These are phyloP conservation scores for Passerina amoena DNA, from an alignment of 2,113 vertebrate species.

Conservation along the genomic window DNA sequence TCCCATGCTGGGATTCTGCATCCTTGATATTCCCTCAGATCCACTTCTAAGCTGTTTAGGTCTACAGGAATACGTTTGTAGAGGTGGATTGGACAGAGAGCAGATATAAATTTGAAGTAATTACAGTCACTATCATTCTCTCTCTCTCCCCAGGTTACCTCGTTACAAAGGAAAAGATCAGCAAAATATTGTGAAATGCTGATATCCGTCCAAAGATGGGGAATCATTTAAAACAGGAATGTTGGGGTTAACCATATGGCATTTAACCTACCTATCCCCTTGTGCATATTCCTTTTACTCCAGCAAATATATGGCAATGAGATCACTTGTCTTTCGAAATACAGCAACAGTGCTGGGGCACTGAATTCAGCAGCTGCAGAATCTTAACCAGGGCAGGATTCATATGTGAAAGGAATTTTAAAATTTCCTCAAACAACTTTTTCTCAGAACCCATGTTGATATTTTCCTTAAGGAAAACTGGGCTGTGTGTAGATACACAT, in stretches of 20 bases:
- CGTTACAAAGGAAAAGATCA: slow-evolving; percentile 17
- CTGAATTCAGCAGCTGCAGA: slow-evolving; percentile 46
- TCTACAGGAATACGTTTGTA: background rate
- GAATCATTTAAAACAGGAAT: background rate
- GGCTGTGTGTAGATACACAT: background rate
- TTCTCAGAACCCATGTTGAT: background rate
- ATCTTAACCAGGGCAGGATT: slow-evolving; percentile 11
- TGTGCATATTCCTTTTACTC: background rate
- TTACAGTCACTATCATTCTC: slow-evolving; percentile 1
- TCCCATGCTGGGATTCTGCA: slow-evolving; percentile 52
- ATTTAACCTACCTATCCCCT: slow-evolving; percentile 29
- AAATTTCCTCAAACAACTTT: slow-evolving; percentile 13
- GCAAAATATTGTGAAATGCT: slow-evolving; percentile 30
- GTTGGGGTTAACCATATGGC: slow-evolving; percentile 50
- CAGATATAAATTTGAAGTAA: slow-evolving; percentile 30
- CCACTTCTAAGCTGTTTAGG: slow-evolving; percentile 18
- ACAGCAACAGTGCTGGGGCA: slow-evolving; percentile 13
- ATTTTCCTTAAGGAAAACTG: background rate
- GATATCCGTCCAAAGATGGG: background rate
- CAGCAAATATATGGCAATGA: slow-evolving; percentile 20
- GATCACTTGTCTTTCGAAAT: slow-evolving; percentile 4
- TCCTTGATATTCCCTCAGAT: slow-evolving; percentile 19
- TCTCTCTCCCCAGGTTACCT: background rate
- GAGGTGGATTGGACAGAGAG: slow-evolving; percentile 4
- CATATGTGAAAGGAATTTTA: slow-evolving; percentile 42